Percentiles rank a stretch among this genome's conserved stretches.
Conservation (phyloP, 2,797 vertebrate species). For the Coregonus ussuriensis region DNA sequence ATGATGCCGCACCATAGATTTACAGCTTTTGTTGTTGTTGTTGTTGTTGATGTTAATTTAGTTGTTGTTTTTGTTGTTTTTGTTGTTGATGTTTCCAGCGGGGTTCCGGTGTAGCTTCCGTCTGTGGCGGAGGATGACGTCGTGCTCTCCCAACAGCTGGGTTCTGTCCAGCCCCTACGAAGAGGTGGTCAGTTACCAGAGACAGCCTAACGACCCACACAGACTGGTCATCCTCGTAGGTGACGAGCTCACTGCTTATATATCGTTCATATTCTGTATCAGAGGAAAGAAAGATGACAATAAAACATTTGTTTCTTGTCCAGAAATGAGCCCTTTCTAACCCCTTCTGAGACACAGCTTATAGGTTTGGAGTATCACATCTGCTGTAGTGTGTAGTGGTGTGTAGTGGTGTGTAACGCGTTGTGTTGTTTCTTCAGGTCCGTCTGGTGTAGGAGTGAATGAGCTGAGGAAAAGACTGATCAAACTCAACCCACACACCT, state of each 20-base stretch:
- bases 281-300: too few relatives aligned
- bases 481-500: conserved; percentile 78
- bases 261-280: too few relatives aligned
- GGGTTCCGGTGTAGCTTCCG: conserved; percentile 90
- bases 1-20: too few relatives aligned
- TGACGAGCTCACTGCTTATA: conserved; percentile 58
- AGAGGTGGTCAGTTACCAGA: conserved; percentile 86
- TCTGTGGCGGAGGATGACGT: conserved; percentile 80
- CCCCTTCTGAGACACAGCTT: too few relatives aligned
- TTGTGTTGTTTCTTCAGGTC: background rate
- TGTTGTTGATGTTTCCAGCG: conserved; percentile 68
- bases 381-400: background rate
- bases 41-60: background rate
- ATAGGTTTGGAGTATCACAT: too few relatives aligned
- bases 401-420: too few relatives aligned
- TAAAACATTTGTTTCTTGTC: too few relatives aligned
- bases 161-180: conserved; percentile 79
- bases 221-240: conserved; percentile 86
- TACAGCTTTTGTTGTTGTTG: background rate
- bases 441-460: conserved; percentile 82
- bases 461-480: conserved; percentile 87
- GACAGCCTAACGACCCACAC: conserved; percentile 74
- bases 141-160: conserved; percentile 65
- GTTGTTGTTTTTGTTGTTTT: background rate
- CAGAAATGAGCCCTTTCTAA: too few relatives aligned